Base-by-base conservation (phyloP, 2,113 vertebrate species). In the Fukomys damarensis region DNA sequence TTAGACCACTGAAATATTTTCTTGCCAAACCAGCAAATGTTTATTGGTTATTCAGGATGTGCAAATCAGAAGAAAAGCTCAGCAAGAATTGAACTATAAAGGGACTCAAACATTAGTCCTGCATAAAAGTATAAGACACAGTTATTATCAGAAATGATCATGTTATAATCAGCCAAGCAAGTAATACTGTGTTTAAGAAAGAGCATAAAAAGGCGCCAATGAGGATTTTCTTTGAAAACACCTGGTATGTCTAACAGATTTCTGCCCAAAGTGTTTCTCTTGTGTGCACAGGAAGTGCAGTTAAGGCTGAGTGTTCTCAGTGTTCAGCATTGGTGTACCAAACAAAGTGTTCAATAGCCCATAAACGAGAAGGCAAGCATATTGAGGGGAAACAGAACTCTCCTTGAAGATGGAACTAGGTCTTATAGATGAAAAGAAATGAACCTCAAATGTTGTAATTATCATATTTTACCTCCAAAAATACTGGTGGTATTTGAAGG, bases 381-480 rank as follows among this genome's bases (percentile, higher is more conserved):
- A 30, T 94, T 83, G 58, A 93, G 80, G 84, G 87, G 32, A 93
- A 74, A 68, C n/a, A 72, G 61, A 86, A 13, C n/a, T 91, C 49
- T 91, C 49, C 88, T 63, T 80, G 58, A 76, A 76, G 83, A 81
- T 87, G 46, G 81, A 96, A 43, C 28, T 90, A 59, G 58, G 35
- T 63, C 63, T 58, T 65, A 2, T 61, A 89, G 91, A 77, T 96
- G 77, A 94, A 96, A 93, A 90, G 93, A 83, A 92, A 76, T 84
- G 84, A 89, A 9, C 59, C 82, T 83, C 17, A 22, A 91, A 43
- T n/a, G 54, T 83, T 95, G 54, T 54, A 70, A 95, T 84, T 95
- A 76, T 84, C 80, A 88, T 95, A 77, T 82, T 90, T 95, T 92
- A 90, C 52, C 63, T 86, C 86, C 77, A 88, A 70, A 96, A 95